Evolutionary conservation across 2,113 vertebrate genomes (phyloP).

Genomic region (Lophura nycthemera): DNA sequence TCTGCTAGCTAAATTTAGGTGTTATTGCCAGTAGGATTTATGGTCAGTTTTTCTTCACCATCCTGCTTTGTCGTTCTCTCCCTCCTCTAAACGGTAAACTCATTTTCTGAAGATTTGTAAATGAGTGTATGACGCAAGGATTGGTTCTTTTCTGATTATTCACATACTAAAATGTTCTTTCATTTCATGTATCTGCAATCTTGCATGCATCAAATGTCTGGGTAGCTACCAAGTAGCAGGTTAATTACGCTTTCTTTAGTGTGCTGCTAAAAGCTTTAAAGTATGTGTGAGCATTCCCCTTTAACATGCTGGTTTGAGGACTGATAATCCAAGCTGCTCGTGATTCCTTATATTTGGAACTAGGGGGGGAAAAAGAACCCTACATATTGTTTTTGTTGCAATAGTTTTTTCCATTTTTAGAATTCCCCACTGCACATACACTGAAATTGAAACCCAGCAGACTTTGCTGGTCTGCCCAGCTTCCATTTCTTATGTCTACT

Average conservation of each 20-base stretch:
- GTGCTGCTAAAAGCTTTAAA: neutral
- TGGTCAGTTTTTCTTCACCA: neutral
- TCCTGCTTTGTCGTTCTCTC: neutral
- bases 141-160: neutral
- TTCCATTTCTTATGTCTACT: constrained; percentile 60
- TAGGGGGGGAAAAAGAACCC: neutral
- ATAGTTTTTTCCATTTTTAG: constrained; percentile 56
- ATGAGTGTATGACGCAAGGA: neutral
- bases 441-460: constrained; percentile 42
- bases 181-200: neutral
- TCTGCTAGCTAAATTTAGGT: neutral
- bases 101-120: neutral
- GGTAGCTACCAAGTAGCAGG: neutral
- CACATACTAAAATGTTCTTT: neutral
- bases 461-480: constrained; percentile 21
- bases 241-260: neutral
- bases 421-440: constrained; percentile 13
- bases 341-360: neutral
- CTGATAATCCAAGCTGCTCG: neutral
- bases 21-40: neutral
- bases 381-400: constrained; percentile 42
- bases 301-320: neutral
- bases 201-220: neutral
- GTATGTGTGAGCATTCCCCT: neutral
- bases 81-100: neutral